These are phyloP conservation scores for Drosophila rubida DNA, from an alignment of 2,888 invertebrate genomes.

Conservation along the genomic window DNA sequence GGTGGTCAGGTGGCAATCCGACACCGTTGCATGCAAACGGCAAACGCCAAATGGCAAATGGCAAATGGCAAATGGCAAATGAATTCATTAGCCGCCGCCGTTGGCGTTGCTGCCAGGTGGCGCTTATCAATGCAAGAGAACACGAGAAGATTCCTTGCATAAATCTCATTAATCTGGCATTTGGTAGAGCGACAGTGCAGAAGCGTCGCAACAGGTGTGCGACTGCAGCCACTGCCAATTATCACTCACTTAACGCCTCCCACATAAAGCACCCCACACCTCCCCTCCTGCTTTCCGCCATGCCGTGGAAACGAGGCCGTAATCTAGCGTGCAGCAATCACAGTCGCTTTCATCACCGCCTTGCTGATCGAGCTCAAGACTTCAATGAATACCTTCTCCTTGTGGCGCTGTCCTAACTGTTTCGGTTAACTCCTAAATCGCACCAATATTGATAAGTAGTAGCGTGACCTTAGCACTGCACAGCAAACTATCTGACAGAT, in stretches of 20 bases:
- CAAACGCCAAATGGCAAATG: too few species aligned
- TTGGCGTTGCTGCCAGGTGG: conserved; percentile 41
- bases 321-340: conserved; percentile 3
- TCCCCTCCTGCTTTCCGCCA: not conserved
- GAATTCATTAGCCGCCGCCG: conserved; percentile 21
- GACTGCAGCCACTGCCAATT: conserved; percentile 33
- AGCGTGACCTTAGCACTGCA: too few species aligned
- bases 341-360: not conserved
- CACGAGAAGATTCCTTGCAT: conserved; percentile 22
- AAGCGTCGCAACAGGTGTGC: conserved; percentile 47
- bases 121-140: conserved; percentile 31
- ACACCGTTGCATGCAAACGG: conserved; percentile 46
- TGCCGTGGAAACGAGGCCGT: too few species aligned
- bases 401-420: not conserved
- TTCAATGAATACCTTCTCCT: not conserved
- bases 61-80: conserved; percentile 1
- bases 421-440: not conserved
- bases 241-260: conserved; percentile 37
- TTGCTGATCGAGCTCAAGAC: not conserved
- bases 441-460: too few species aligned
- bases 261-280: not conserved
- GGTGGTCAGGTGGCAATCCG: conserved; percentile 29
- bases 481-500: not conserved
- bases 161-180: conserved; percentile 47
- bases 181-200: conserved; percentile 40